Conservation (phyloP, 2,113 vertebrate genomes). For the Heteronetta atricapilla region DNA sequence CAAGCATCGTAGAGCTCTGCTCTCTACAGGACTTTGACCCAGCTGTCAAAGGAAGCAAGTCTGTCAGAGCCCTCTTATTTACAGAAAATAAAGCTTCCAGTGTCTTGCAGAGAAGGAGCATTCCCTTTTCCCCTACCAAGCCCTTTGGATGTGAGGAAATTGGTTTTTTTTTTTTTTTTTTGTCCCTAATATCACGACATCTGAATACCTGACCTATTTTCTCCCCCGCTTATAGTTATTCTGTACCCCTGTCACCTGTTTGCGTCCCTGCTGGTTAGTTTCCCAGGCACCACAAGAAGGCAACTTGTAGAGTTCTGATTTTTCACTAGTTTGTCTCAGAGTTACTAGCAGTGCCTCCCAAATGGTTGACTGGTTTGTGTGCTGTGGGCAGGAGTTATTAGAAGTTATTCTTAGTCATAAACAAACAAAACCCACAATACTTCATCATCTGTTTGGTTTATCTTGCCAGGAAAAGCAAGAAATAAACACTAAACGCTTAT, state of each 20-base stretch:
- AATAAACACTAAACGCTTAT: not conserved
- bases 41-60: not conserved
- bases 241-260: not conserved
- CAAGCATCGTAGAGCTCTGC: not conserved
- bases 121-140: not conserved
- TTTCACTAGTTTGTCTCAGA: not conserved
- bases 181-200: not conserved
- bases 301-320: not conserved
- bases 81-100: not conserved
- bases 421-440: rapidly evolving
- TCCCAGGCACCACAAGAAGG: not conserved
- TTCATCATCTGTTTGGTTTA: not conserved
- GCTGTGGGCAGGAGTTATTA: not conserved
- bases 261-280: not conserved
- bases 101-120: not conserved
- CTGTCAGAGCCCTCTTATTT: not conserved
- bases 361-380: not conserved
- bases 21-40: not conserved
- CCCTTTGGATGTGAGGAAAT: not conserved
- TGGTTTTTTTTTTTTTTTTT: not conserved
- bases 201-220: not conserved
- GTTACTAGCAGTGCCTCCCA: not conserved
- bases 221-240: not conserved
- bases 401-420: not conserved
- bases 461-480: not conserved